Evolutionary conservation across 2,888 invertebrate species (phyloP), one percentile per base, ranked within the genome.

Genomic region (Eupithecia pulchellata): DNA sequence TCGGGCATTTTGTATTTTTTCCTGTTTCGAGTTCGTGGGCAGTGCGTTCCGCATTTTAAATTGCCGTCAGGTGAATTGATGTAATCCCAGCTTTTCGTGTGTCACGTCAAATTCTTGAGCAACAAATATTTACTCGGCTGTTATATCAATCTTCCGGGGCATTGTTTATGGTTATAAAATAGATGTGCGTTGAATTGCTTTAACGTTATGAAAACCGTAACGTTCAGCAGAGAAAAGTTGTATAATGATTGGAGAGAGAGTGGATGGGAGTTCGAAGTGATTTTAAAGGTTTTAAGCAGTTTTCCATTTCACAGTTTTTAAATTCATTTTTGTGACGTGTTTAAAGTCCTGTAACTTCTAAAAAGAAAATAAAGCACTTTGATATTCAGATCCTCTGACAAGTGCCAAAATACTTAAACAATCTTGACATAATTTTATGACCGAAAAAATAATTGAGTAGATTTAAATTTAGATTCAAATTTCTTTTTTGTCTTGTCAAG

Each of bases 1-100:
- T 88, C 90, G 91, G 90, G 73, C 80, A 76, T 78, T 84, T 67
- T 78, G 84, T 86, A 85, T 86, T 89, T 91, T 91, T 89, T 87
- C 86, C 84, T 82, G 85, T 85, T 87, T 84, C 20, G 79, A 77
- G 81, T 83, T 86, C 84, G 84, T 83, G 78, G 47, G 27, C 79
- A 72, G 78, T 76, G 79, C 75, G 84, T 82, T 82, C 80, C 79
- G 75, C 78, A 79, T 81, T 84, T 84, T 84, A 72, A 72, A 75
- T 76, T 68, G 79, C 79, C 79, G 82, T 79, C 84, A 84, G 81
- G 83, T 84, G 78, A 76, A 74, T 61, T 34, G 61, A 61, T 25
- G 68, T 73, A 67, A 74, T 55, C 69, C 66, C 73, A 69, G 62
- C 64, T 52, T 25, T 66, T 68, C 64, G 66, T 69, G 36, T 62